These are phyloP conservation scores for Enhydra lutris DNA, from an alignment of 2,113 vertebrate species.

Conservation along the genomic window DNA sequence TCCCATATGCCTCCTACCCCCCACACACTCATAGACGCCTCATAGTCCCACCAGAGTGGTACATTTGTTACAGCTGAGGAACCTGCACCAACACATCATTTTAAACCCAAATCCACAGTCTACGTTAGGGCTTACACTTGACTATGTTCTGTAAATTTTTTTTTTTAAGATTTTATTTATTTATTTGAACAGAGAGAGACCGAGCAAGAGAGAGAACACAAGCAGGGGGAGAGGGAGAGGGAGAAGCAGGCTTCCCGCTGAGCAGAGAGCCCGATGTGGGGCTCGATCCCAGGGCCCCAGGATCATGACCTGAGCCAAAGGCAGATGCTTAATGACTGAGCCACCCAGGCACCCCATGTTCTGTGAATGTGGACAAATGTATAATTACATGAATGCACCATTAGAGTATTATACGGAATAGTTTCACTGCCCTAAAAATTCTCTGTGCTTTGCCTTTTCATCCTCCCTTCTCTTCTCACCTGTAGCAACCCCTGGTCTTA, in stretches of 20 bases:
- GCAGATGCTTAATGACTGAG: no score
- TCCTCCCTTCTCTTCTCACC: neutral
- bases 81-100: neutral
- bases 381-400: neutral
- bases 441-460: neutral
- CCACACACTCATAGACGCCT: rapidly evolving
- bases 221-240: no score
- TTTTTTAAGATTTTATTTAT: no score
- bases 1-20: neutral
- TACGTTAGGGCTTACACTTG: neutral
- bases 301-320: no score
- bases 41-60: neutral
- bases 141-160: neutral
- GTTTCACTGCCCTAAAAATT: neutral
- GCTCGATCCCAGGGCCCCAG: no score
- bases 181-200: no score
- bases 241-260: no score
- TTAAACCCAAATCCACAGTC: neutral
- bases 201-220: no score
- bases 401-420: neutral
- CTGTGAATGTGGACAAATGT: neutral
- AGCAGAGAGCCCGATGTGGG: no score
- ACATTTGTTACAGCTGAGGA: neutral
- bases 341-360: neutral
- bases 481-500: neutral